Evolutionary conservation across 2,113 vertebrate species (phyloP).

Genomic region (Lepus americanus): DNA sequence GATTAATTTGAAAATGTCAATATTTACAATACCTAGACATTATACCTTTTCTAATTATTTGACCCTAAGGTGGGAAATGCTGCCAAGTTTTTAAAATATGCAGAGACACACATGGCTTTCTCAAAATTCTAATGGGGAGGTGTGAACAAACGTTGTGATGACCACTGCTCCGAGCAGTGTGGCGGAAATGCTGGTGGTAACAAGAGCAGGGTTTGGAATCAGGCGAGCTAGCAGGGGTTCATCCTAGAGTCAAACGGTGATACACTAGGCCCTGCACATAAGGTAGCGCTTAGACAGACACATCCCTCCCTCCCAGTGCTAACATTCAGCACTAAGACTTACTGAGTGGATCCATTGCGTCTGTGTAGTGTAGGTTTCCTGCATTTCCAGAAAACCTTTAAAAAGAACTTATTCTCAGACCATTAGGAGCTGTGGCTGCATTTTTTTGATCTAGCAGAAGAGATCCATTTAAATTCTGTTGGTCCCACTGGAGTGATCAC

Average conservation of each 20-base stretch:
- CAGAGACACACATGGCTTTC: neutral
- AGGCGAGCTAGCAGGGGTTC: neutral
- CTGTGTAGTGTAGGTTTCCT: neutral
- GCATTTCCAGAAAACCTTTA: neutral
- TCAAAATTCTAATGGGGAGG: too few relatives aligned
- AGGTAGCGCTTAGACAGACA: neutral
- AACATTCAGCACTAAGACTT: too few relatives aligned
- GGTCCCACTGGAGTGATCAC: neutral
- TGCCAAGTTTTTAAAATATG: conserved; percentile 31
- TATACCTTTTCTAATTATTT: conserved; percentile 16
- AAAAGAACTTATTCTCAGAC: neutral
- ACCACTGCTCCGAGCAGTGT: neutral
- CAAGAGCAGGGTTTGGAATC: neutral
- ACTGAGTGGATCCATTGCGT: neutral
- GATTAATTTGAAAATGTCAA: conserved; percentile 16
- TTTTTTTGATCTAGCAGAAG: neutral
- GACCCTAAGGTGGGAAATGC: conserved; percentile 23
- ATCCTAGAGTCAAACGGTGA: neutral
- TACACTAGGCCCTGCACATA: rapidly evolving
- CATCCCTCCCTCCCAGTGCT: neutral
- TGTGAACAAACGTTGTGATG: neutral
- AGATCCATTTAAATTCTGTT: neutral
- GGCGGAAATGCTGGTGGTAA: neutral
- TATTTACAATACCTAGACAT: conserved; percentile 9
- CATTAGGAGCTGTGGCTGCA: neutral